A percentile compares a stretch with the other conserved stretches of the same genome.
phyloP scores from a whole-genome alignment of 2,797 vertebrate species.

The Lacerta agilis region DNA sequence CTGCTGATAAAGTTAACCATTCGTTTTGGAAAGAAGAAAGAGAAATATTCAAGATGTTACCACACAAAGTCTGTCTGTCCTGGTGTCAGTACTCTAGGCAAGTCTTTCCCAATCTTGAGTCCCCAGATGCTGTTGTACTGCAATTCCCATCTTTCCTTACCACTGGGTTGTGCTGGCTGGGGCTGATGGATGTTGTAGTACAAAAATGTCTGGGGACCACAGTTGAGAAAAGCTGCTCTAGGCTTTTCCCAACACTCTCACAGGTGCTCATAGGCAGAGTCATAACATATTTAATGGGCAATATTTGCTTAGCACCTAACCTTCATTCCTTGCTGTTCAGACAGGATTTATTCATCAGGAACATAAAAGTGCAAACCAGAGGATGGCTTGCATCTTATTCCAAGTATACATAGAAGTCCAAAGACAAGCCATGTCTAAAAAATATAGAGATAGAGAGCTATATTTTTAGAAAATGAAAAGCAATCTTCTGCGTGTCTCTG shows the following conservation, averaged over 20 bases:
- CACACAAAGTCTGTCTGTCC: too few relatives aligned
- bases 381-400: not conserved
- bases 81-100: too few relatives aligned
- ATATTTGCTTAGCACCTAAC: not conserved
- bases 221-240: not conserved
- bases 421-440: too few relatives aligned
- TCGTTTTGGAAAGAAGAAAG: not conserved
- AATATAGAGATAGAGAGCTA: too few relatives aligned
- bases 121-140: too few relatives aligned
- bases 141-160: too few relatives aligned
- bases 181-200: too few relatives aligned
- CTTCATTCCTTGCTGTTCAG: not conserved
- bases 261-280: not conserved
- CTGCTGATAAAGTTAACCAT: not conserved
- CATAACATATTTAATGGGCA: not conserved
- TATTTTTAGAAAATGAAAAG: too few relatives aligned
- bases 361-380: not conserved
- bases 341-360: not conserved
- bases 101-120: too few relatives aligned
- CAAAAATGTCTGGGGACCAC: too few relatives aligned
- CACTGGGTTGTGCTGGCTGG: too few relatives aligned
- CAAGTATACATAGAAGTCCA: not conserved
- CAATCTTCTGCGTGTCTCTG: not conserved
- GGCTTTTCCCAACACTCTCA: not conserved
- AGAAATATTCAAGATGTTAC: not conserved